Conservation (phyloP, 2,888 invertebrate species). For the Chloroclystis v-ata region DNA sequence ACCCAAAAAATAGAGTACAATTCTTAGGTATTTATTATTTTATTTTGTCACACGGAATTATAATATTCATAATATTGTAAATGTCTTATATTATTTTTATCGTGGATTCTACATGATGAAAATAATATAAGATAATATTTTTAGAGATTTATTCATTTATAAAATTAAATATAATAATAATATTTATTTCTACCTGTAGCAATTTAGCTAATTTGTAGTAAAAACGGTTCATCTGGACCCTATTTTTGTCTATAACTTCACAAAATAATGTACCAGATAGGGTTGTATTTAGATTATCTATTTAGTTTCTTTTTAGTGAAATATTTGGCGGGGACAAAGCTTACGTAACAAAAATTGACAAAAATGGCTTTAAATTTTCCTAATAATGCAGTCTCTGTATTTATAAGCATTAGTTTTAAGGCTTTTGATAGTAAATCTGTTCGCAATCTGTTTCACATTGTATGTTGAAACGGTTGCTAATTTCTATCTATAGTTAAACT, state of each 20-base stretch:
- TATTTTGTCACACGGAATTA: too few relatives aligned
- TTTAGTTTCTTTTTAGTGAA: constrained; percentile 47
- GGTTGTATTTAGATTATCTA: constrained; percentile 65
- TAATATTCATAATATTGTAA: too few relatives aligned
- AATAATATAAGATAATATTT: too few relatives aligned
- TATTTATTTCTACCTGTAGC: constrained; percentile 5
- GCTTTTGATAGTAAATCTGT: constrained; percentile 11
- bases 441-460: constrained; percentile 2
- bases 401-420: constrained; percentile 28
- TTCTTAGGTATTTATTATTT: too few relatives aligned
- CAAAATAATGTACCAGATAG: constrained; percentile 45
- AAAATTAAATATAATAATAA: constrained; percentile 14
- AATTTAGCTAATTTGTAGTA: too few relatives aligned
- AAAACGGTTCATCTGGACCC: too few relatives aligned
- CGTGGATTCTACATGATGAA: too few relatives aligned
- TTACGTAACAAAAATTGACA: constrained; percentile 34
- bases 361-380: constrained; percentile 37
- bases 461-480: constrained; percentile 19
- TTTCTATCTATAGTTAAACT: constrained; percentile 56
- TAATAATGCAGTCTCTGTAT: constrained; percentile 34
- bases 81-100: too few relatives aligned
- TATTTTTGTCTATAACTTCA: constrained; percentile 20
- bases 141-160: constrained; percentile 1
- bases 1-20: too few relatives aligned
- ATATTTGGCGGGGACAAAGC: constrained; percentile 34